These are phyloP conservation scores for Bombus superbus DNA, from an alignment of 1,140 invertebrate genomes.

Conservation along the genomic window DNA sequence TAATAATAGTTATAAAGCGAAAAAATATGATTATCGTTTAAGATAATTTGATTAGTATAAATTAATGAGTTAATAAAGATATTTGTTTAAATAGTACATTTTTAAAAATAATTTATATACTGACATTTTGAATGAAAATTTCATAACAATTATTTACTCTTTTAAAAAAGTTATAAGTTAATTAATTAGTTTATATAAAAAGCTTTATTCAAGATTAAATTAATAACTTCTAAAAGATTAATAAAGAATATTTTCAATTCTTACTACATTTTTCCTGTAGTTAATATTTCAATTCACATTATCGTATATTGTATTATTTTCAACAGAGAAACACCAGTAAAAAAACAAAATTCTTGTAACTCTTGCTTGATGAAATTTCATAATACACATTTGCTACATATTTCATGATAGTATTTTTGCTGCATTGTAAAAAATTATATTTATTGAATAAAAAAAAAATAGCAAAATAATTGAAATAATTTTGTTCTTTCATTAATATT, in stretches of 20 bases:
- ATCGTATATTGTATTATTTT: background rate
- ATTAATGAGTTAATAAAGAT: background rate
- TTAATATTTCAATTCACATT: background rate
- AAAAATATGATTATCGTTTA: background rate
- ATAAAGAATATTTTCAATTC: background rate
- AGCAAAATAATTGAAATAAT: background rate
- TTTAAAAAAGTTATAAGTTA: background rate
- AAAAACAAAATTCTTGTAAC: background rate
- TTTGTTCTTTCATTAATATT: background rate
- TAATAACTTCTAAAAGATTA: background rate
- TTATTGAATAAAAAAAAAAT: background rate
- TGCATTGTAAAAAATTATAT: too few species aligned
- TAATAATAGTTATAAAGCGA: background rate
- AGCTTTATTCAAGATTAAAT: background rate
- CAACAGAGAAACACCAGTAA: background rate
- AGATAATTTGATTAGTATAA: background rate
- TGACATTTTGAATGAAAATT: background rate
- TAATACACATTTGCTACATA: too few species aligned
- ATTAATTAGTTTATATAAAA: background rate
- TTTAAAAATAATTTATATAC: background rate
- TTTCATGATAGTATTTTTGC: too few species aligned
- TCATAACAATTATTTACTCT: background rate
- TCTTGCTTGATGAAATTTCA: background rate
- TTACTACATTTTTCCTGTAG: background rate
- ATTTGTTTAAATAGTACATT: background rate